These are phyloP conservation scores for Auanema freiburgensis DNA, from an alignment of 2,888 invertebrate species.

Conservation along the genomic window DNA sequence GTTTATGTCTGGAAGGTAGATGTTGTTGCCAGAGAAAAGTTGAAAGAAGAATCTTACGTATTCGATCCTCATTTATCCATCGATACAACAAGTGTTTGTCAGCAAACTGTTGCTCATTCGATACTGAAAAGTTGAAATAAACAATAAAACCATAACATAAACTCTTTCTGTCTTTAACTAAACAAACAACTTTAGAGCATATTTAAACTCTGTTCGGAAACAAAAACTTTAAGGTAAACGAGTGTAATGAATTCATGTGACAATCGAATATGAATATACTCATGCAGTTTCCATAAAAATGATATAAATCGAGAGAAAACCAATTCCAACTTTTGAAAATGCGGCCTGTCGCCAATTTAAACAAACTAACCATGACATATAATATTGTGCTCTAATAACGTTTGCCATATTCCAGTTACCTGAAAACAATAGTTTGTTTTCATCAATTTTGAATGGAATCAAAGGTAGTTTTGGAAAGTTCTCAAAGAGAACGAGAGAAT, in stretches of 20 bases:
- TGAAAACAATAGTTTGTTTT: conserved; percentile 28
- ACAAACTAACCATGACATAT: conserved; percentile 72
- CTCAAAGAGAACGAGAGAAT: no score
- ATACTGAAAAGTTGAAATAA: conserved; percentile 70
- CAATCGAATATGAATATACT: no score
- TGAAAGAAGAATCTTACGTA: neutral
- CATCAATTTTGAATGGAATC: neutral
- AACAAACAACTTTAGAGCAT: no score
- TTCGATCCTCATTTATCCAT: conserved; percentile 68
- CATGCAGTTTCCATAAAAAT: no score
- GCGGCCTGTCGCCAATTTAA: neutral
- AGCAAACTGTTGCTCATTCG: conserved; percentile 79
- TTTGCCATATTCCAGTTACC: conserved; percentile 79
- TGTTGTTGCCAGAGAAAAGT: conserved; percentile 5
- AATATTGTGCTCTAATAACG: conserved; percentile 78
- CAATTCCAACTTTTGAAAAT: no score
- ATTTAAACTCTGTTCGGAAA: no score
- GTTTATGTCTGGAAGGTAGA: neutral
- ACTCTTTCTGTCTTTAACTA: conserved; percentile 68
- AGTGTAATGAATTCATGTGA: no score
- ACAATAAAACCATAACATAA: conserved; percentile 72
- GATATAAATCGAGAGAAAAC: no score
- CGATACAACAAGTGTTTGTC: conserved; percentile 82
- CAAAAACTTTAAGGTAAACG: no score
- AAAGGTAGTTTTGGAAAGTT: conserved; percentile 1